phyloP scores from a whole-genome alignment of 30 jellyfish, hydroid and myxozoan genomes.

The Mastigias papua region DNA sequence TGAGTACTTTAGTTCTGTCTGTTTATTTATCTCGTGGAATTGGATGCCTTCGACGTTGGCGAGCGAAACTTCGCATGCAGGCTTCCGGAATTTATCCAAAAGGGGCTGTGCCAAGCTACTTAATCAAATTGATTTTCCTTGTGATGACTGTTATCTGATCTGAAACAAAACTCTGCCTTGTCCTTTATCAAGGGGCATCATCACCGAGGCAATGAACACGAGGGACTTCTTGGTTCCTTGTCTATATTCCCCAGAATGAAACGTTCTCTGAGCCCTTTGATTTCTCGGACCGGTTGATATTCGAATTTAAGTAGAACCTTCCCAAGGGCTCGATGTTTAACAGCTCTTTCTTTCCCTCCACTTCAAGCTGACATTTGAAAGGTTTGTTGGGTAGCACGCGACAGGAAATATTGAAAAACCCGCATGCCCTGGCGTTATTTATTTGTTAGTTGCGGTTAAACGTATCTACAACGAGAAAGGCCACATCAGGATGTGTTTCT shows the following conservation, averaged over 20 bases:
- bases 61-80: not conserved
- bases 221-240: not conserved
- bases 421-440: constrained; percentile 65
- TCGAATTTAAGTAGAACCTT: not conserved
- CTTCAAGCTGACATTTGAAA: constrained; percentile 32
- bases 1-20: not conserved
- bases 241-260: not conserved
- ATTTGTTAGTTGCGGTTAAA: constrained; percentile 51
- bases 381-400: constrained; percentile 72
- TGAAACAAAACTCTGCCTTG: not conserved
- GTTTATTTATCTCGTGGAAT: not conserved
- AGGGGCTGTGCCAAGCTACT: not conserved
- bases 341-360: not conserved
- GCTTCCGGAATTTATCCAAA: constrained; percentile 22
- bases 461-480: constrained; percentile 14
- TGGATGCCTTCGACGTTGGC: not conserved
- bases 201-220: not conserved
- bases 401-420: constrained; percentile 63
- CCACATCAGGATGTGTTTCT: too few species aligned
- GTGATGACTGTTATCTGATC: not conserved
- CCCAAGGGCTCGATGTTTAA: not conserved
- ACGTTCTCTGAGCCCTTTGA: not conserved
- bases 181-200: not conserved
- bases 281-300: not conserved
- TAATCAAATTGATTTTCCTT: not conserved